These are phyloP conservation scores for Crotalus helleri DNA, from an alignment of 2,113 vertebrate genomes.

Conservation along the genomic window DNA sequence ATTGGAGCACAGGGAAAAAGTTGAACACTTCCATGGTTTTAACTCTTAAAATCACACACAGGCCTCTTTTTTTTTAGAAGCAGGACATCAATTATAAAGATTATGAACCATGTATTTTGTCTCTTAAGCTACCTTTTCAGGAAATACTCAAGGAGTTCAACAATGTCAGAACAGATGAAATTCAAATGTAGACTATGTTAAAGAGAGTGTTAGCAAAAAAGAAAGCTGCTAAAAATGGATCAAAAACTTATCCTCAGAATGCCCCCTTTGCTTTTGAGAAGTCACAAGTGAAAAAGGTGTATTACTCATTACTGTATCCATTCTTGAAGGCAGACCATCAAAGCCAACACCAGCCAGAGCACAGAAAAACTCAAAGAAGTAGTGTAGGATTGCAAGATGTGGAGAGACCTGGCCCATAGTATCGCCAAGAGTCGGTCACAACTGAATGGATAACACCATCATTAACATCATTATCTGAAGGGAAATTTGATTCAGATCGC, in stretches of 20 bases:
- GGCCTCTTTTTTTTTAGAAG: not conserved
- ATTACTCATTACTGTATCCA: not conserved
- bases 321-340: not conserved
- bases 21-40: not conserved
- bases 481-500: not conserved
- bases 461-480: not conserved
- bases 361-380: not conserved
- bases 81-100: not conserved
- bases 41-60: not conserved
- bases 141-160: not conserved
- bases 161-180: not conserved
- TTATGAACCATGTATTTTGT: not conserved
- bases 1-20: not conserved
- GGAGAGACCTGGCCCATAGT: not conserved
- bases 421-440: not conserved
- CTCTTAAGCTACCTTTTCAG: not conserved
- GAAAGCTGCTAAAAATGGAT: not conserved
- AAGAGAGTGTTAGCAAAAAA: not conserved
- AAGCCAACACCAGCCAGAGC: not conserved
- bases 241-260: not conserved
- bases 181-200: not conserved
- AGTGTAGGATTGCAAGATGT: not conserved
- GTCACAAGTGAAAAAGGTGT: not conserved
- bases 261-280: not conserved
- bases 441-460: not conserved